Evolutionary conservation across 2,797 vertebrate species (phyloP).

Genomic region (Crax fasciolata): DNA sequence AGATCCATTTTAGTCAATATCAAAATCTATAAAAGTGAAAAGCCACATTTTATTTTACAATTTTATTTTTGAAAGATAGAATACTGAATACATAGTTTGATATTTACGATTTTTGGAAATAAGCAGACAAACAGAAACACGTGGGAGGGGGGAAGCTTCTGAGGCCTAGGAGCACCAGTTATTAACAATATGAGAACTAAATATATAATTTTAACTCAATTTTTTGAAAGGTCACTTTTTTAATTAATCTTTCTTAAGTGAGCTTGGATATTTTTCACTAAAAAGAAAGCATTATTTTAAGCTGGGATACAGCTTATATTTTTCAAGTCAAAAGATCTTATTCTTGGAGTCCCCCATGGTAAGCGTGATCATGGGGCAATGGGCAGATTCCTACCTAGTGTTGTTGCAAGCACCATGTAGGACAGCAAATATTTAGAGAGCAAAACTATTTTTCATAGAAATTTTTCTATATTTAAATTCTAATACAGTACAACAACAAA

Average conservation of each 20-base stretch:
- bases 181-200: constrained; percentile 52
- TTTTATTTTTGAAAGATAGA: constrained; percentile 38
- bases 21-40: constrained; percentile 44
- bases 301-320: neutral
- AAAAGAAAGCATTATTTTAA: neutral
- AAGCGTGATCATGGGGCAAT: neutral
- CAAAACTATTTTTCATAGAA: neutral
- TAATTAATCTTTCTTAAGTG: constrained; percentile 44
- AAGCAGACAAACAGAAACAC: neutral
- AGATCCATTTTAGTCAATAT: constrained; percentile 59
- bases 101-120: constrained; percentile 51
- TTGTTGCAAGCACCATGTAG: neutral
- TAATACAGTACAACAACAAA: neutral
- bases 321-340: neutral
- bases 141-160: neutral
- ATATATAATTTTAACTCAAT: constrained; percentile 15
- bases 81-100: constrained; percentile 11
- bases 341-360: neutral
- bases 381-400: neutral
- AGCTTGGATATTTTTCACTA: constrained; percentile 32
- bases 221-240: constrained; percentile 47
- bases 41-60: constrained; percentile 64
- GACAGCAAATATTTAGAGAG: neutral
- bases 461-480: neutral
- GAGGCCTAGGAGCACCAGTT: neutral